Evolutionary conservation across 2,797 vertebrate species (phyloP).

Genomic region (Rhinoraja longicauda): DNA sequence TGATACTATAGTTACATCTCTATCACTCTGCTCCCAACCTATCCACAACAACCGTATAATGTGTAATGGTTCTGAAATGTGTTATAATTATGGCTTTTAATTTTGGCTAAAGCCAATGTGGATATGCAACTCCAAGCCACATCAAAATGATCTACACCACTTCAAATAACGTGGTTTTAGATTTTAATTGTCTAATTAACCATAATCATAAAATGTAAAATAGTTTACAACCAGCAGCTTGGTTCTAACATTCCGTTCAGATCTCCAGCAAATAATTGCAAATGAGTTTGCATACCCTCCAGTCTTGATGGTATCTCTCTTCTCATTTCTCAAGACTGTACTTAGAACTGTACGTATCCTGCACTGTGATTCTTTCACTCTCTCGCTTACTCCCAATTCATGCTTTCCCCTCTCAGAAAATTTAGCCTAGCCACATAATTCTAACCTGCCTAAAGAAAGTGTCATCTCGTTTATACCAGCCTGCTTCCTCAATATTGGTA

Average conservation of each 20-base stretch:
- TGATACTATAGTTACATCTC: too few species aligned
- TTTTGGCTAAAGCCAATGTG: not conserved
- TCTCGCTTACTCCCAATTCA: too few species aligned
- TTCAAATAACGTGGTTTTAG: not conserved
- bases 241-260: not conserved
- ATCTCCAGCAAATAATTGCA: not conserved
- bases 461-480: not conserved
- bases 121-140: not conserved
- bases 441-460: too few species aligned
- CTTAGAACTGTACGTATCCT: not conserved
- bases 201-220: not conserved
- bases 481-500: not conserved
- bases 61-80: too few species aligned
- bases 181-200: slow-evolving; percentile 25
- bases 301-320: not conserved
- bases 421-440: too few species aligned
- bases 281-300: not conserved
- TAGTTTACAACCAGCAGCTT: not conserved
- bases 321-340: not conserved
- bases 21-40: too few species aligned
- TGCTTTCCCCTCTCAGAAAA: not conserved
- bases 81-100: not conserved
- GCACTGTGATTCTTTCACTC: not conserved
- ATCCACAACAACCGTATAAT: too few species aligned
- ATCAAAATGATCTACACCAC: not conserved